phyloP scores from a whole-genome alignment of 2,797 vertebrate genomes.

The Chelon labrosus region DNA sequence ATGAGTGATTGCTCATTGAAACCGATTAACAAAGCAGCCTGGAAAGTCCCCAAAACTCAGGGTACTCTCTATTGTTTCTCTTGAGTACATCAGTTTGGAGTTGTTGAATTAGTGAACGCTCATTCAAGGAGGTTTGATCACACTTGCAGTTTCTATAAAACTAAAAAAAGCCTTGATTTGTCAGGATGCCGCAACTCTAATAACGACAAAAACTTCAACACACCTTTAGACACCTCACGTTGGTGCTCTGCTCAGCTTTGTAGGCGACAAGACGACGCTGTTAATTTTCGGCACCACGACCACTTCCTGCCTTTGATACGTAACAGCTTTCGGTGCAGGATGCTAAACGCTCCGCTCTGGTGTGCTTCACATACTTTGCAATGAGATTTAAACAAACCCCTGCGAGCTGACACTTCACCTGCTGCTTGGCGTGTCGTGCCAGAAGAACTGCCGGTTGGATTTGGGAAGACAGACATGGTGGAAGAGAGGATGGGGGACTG shows the following conservation, averaged over 20 bases:
- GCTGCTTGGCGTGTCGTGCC: slow-evolving; percentile 3
- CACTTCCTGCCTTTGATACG: slow-evolving; percentile 69
- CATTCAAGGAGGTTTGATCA: slow-evolving; percentile 24
- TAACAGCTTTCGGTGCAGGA: slow-evolving; percentile 27
- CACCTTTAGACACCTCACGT: background rate
- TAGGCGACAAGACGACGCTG: background rate
- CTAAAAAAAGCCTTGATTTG: background rate
- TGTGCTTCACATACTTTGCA: background rate
- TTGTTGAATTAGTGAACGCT: slow-evolving; percentile 17
- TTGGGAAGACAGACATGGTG: slow-evolving; percentile 70
- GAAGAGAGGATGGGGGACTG: slow-evolving; percentile 85
- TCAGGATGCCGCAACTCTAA: background rate
- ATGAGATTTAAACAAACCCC: background rate
- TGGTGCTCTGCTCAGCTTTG: background rate
- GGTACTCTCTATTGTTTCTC: slow-evolving; percentile 55
- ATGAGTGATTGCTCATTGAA: slow-evolving; percentile 62
- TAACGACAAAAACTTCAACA: background rate
- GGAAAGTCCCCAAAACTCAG: slow-evolving; percentile 46
- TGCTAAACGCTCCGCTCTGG: background rate
- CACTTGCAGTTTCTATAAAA: background rate
- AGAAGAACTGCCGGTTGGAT: slow-evolving; percentile 1
- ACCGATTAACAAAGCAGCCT: slow-evolving; percentile 54
- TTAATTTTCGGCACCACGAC: slow-evolving; percentile 50
- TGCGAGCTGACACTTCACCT: background rate
- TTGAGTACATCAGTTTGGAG: slow-evolving; percentile 39